Conservation (phyloP, 2,888 invertebrate genomes). For the Molorchus minor region DNA sequence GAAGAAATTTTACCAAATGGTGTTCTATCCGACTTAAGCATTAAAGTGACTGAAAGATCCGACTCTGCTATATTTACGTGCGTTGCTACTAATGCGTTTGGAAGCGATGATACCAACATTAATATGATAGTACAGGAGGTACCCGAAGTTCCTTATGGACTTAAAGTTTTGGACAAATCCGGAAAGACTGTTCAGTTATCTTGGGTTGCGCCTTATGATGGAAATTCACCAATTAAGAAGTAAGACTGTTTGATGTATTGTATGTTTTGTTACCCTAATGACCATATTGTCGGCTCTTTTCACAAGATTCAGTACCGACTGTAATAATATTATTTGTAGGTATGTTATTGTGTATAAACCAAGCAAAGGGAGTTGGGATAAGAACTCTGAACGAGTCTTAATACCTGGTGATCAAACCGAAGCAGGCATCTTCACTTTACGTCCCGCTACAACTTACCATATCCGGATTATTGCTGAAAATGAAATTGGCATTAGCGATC, state of each 20-base stretch:
- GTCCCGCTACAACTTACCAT: constrained; percentile 93
- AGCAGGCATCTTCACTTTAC: constrained; percentile 87
- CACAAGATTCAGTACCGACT: not conserved
- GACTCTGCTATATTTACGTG: constrained; percentile 92
- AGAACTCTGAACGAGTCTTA: constrained; percentile 85
- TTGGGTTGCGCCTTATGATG: constrained; percentile 93
- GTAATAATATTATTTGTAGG: constrained; percentile 36
- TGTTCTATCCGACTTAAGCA: constrained; percentile 87
- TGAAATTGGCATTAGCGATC: constrained; percentile 90
- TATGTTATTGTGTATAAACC: constrained; percentile 93
- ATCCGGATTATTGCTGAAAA: constrained; percentile 93
- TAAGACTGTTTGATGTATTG: too few relatives aligned
- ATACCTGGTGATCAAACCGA: constrained; percentile 91
- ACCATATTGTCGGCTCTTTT: not conserved
- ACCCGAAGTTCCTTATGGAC: constrained; percentile 88
- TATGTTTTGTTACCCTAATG: not conserved
- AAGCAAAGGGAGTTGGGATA: constrained; percentile 82
- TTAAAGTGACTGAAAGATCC: constrained; percentile 86
- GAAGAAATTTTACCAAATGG: constrained; percentile 90
- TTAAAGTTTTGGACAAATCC: constrained; percentile 89
- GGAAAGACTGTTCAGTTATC: constrained; percentile 90
- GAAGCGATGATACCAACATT: constrained; percentile 94
- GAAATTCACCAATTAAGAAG: constrained; percentile 88
- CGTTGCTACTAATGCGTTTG: constrained; percentile 92
- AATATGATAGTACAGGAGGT: constrained; percentile 95